phyloP scores from a whole-genome alignment of 1,140 invertebrate genomes.

The Trichogramma pretiosum region DNA sequence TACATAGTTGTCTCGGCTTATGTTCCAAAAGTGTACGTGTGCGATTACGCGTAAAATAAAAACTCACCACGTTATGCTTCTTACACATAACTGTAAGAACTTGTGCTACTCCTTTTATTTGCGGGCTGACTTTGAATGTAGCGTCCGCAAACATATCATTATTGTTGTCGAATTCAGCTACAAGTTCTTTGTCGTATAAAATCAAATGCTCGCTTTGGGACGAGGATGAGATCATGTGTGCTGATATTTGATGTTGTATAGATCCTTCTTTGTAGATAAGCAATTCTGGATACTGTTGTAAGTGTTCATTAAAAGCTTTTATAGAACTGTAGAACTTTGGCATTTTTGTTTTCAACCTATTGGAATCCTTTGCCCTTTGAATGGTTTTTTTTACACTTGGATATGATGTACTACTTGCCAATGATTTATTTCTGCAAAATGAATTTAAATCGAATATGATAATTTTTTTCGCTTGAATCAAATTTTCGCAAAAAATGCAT shows the following conservation, averaged over 20 bases:
- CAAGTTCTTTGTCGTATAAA: neutral
- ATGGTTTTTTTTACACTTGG: neutral
- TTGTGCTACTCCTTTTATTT: too few species aligned
- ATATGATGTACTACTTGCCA: neutral
- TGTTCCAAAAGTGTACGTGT: too few species aligned
- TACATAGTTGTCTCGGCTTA: too few species aligned
- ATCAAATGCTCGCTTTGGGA: too few species aligned
- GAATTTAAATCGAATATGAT: too few species aligned
- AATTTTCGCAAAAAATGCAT: too few species aligned
- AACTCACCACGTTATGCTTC: too few species aligned
- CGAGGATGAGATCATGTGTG: neutral
- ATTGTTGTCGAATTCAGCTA: neutral
- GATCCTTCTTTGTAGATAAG: neutral
- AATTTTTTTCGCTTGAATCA: too few species aligned
- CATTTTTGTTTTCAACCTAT: neutral
- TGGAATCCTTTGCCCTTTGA: neutral
- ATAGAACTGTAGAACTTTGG: neutral
- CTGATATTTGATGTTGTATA: neutral
- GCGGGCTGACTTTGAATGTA: neutral
- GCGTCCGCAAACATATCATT: neutral
- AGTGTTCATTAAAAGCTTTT: neutral
- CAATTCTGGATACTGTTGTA: neutral
- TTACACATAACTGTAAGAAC: too few species aligned
- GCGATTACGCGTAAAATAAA: too few species aligned
- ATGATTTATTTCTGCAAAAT: neutral